Conservation (phyloP, 2,797 vertebrate species). For the Sternotherus odoratus region DNA sequence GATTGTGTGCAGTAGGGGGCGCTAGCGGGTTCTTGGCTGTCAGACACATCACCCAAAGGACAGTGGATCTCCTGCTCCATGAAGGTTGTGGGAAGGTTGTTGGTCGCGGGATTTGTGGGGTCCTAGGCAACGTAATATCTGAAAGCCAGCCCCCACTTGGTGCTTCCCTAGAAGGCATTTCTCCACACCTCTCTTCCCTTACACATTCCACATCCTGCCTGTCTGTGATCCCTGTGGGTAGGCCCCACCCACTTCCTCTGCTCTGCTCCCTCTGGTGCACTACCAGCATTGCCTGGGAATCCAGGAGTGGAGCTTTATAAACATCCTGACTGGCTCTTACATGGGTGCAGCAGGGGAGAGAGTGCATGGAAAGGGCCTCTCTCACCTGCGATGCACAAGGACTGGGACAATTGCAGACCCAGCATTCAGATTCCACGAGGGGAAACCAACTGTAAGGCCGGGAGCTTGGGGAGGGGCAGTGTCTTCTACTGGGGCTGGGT, state of each 20-base stretch:
- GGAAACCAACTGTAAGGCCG: neutral
- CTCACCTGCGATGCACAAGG: neutral
- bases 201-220: neutral
- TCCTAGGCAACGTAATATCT: neutral
- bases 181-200: neutral
- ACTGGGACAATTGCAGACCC: neutral
- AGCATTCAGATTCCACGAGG: neutral
- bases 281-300: neutral
- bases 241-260: neutral
- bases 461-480: rapidly evolving
- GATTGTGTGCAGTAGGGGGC: neutral
- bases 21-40: neutral
- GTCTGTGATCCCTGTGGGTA: neutral
- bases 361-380: neutral
- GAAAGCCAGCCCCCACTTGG: rapidly evolving
- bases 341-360: neutral
- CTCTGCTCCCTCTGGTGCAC: neutral
- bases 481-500: neutral
- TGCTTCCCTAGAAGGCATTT: neutral
- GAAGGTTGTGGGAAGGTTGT: neutral
- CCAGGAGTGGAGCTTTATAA: neutral
- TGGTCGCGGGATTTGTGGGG: neutral
- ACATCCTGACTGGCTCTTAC: neutral
- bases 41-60: neutral
- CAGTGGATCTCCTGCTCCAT: neutral